A percentile compares a stretch with the other conserved stretches of the same genome.
These are phyloP conservation scores for Volucella bombylans DNA, from an alignment of 2,888 invertebrate species.

Conservation along the genomic window DNA sequence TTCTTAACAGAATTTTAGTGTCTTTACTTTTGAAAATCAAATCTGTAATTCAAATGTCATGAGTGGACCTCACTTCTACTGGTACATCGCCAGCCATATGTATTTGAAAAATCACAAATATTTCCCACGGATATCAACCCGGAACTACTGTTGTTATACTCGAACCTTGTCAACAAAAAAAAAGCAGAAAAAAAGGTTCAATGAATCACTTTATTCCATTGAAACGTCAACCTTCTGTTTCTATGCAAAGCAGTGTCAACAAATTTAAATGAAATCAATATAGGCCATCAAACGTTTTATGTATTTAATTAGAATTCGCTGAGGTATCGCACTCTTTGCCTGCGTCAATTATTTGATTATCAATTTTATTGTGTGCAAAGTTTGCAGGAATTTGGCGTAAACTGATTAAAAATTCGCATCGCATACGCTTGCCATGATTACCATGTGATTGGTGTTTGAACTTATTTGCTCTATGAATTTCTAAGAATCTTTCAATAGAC, in stretches of 20 bases:
- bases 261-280: slow-evolving; percentile 20
- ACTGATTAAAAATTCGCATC: slow-evolving; percentile 40
- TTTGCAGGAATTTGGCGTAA: slow-evolving; percentile 9
- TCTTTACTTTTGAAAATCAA: too few species aligned
- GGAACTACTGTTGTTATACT: neutral
- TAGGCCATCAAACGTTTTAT: slow-evolving; percentile 16
- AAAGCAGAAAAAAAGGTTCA: neutral
- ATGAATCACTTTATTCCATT: slow-evolving; percentile 12
- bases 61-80: too few species aligned
- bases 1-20: too few species aligned
- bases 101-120: too few species aligned
- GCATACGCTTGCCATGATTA: slow-evolving; percentile 13
- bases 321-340: neutral
- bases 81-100: too few species aligned
- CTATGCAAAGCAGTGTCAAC: slow-evolving; percentile 10
- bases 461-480: slow-evolving; percentile 23
- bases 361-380: slow-evolving; percentile 26
- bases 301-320: neutral
- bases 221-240: neutral
- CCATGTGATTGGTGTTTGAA: slow-evolving; percentile 4
- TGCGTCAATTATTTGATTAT: slow-evolving; percentile 47
- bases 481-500: slow-evolving; percentile 29
- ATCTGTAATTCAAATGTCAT: too few species aligned
- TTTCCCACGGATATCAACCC: neutral
- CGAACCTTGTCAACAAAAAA: too few species aligned